Base-by-base conservation (phyloP, 2,113 vertebrate species). In the Rhodinocichla rosea region DNA sequence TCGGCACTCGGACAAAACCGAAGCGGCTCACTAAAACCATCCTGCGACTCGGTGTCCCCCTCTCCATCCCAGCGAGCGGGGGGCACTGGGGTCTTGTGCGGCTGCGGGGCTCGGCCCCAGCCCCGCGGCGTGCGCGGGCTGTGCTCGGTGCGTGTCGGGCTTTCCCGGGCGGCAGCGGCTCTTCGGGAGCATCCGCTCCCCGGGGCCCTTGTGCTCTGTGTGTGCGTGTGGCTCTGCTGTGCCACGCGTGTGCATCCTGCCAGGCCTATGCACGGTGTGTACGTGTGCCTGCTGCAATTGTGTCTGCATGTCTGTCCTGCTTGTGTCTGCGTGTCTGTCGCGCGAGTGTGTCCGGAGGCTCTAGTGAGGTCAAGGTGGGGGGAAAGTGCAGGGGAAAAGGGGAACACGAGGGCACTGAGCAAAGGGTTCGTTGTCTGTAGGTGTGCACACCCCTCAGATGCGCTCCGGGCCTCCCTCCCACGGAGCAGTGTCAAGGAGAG, bases 21-120 rank as follows among this genome's bases (percentile, higher is more conserved):
- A 42, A 45, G 18, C 0, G 10, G 28, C 12, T 67, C n/a, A 4
- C 35, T 30, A 21, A 42, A 83, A 6, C 4, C 1, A 44, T 13
- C 23, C 30, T 7, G n/a, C 3, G 1, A 7, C 2, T 39, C 40
- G 0, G 5, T 22, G 16, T 11, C 13, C 23, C 33, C 3, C 10
- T 8, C 7, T 44, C 17, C 42, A 17, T 7, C n/a, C 26, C 8
- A 2, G 27, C 4, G 1, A 32, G 11, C 0, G 3, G 22, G 8
- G 9, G 3, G 3, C 33, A 6, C 7, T 5, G 59, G 28, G 24
- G 9, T 26, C 13, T 8, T 24, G 8, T 7, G 53, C 15, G 0
- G 14, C 40, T 9, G 63, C 23, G 6, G 33, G 40, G 7, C 35
- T 8, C 14, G 3, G 4, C 11, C 9, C 24, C 18, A 16, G 37